Conservation (phyloP, 1,140 invertebrate genomes). For the Drosophila subpulchrella region DNA sequence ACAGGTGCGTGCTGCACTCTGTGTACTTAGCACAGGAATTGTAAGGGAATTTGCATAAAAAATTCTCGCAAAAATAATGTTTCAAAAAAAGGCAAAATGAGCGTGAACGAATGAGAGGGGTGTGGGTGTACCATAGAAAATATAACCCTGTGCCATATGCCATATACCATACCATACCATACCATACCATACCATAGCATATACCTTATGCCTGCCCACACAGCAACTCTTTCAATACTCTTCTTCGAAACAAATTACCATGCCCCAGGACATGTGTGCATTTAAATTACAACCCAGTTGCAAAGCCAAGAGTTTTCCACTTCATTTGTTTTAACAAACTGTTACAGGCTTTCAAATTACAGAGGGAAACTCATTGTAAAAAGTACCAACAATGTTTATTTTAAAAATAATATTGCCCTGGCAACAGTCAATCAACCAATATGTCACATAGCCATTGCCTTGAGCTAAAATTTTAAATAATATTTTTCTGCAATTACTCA, state of each 20-base stretch:
- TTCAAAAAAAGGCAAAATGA: conserved; percentile 30
- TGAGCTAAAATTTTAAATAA: conserved; percentile 4
- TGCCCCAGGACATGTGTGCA: conserved; percentile 35
- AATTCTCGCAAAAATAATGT: conserved; percentile 55
- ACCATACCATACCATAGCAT: conserved; percentile 14
- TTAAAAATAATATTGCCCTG: conserved; percentile 18
- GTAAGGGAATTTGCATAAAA: conserved; percentile 74
- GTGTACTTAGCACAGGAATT: conserved; percentile 75
- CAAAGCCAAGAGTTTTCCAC: conserved; percentile 25
- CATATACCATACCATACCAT: not conserved
- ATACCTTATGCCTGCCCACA: not conserved
- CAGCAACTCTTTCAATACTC: conserved; percentile 27
- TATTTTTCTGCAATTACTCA: conserved; percentile 8
- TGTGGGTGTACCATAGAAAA: conserved; percentile 13
- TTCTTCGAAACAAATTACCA: conserved; percentile 30
- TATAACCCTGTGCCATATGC: conserved; percentile 27
- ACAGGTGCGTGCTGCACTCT: conserved; percentile 63
- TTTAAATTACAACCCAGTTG: conserved; percentile 31
- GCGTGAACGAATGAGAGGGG: conserved; percentile 11
- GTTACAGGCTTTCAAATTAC: conserved; percentile 9
- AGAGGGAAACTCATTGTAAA: not conserved
- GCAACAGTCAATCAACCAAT: conserved; percentile 24
- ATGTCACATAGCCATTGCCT: conserved; percentile 2
- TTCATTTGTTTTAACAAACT: conserved; percentile 36
- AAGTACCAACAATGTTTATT: conserved; percentile 1